phyloP scores from a whole-genome alignment of 2,113 vertebrate species.

The Petroica traversi region DNA sequence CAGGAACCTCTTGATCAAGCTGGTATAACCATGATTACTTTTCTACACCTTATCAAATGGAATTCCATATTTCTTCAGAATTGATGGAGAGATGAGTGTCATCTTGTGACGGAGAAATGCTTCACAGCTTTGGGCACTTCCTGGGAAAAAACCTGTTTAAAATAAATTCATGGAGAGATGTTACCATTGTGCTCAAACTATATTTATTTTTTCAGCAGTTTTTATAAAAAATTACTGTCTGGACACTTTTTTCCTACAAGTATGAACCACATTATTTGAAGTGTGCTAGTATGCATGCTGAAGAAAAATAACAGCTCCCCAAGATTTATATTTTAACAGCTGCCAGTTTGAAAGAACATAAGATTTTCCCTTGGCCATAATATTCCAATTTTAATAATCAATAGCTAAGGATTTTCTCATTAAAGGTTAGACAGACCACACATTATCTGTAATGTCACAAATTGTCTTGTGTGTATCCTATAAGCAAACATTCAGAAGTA shows the following conservation, averaged over 20 bases:
- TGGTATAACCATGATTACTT: neutral
- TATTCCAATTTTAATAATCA: neutral
- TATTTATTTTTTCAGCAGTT: neutral
- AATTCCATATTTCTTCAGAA: slow-evolving; percentile 95
- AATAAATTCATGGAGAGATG: neutral
- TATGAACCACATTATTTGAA: neutral
- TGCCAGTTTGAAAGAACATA: neutral
- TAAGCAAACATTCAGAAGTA: neutral
- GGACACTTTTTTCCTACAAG: neutral
- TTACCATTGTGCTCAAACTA: neutral
- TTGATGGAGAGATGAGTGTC: slow-evolving; percentile 96
- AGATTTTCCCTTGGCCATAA: neutral
- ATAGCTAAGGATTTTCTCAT: neutral
- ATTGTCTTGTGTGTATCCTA: neutral
- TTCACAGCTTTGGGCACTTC: slow-evolving; percentile 96
- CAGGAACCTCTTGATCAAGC: neutral
- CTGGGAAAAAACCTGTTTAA: slow-evolving; percentile 93
- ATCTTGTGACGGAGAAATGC: slow-evolving; percentile 98
- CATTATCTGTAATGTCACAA: neutral
- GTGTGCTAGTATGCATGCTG: neutral
- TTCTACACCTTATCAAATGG: slow-evolving; percentile 90
- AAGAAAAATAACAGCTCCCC: neutral
- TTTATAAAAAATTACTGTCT: neutral
- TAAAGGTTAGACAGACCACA: neutral
- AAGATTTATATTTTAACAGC: neutral